Base-by-base conservation (phyloP, 1,140 invertebrate species). In the Notospermus geniculatus region DNA sequence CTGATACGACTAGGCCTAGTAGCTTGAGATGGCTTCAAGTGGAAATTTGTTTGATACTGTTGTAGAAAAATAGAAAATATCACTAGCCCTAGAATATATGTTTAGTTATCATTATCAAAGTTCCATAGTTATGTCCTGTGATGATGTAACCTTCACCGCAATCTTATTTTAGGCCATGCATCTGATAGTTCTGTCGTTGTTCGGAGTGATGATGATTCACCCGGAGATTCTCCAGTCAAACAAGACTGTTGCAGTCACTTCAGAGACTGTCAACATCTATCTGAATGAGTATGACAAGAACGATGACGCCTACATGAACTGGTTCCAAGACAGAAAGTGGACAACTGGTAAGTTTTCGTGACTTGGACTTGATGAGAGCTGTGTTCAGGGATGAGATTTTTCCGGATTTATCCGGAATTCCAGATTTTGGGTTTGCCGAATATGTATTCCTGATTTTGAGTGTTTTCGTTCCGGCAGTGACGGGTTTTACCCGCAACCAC, bases 151-250 rank as follows among this genome's bases (percentile, higher is more conserved):
- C 11, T 11, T 13, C 11, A 43, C 11, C 19, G 39, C 19, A 13
- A 13, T 54, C 62, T 27, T 65, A 11, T 64, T 64, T 23, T 59
- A 72, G 72, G 53, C 71, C 43, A 59, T 62, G 19, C 54, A 71
- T 39, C 32, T 71, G 59, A 53, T 69, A 17, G 46, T 65, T 19
- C 53, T 71, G 13, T 65, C 68, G 19, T 43, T 68, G 22, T 57
- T 73, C 17, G 60, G 69, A 7, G 60, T 70, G 36, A 46, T 66
- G 27, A 65, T 66, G 23, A 65, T 73, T 58, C 66, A 66, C 52
- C 72, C 72, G 28, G 70, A 73, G 45, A 56, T 73, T 1, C 55
- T 73, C 13, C 53, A 52, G 22, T 57, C 56, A 27, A 58, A 64
- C 19, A 29, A 56, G 27, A 54, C 57, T 43, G 53, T 52, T 46